Evolutionary conservation across 2,113 vertebrate species (phyloP), one percentile per base, ranked within the genome.

Genomic region (Rissa tridactyla): DNA sequence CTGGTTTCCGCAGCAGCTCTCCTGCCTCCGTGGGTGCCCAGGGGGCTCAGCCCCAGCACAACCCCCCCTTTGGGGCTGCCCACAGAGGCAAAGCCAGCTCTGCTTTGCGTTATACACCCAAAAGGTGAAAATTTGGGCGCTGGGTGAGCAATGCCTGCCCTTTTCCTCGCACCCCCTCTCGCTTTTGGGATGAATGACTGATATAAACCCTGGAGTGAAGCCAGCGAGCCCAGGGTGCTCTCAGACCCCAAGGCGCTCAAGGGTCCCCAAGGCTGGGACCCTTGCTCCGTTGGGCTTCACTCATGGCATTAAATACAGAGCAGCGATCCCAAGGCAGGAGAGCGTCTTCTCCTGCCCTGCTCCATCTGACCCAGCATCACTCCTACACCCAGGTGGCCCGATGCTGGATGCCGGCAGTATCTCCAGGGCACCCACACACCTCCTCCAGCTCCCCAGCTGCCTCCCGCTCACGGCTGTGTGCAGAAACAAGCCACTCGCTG

Each of bases 361-460:
- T 69, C 52, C 61, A 0, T 2, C 54, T 2, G 13, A 34, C 20
- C 40, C 15, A 1, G 18, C 30, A 11, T 4, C 75, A 30, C 20
- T 0, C 14, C 46, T 38, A 15, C 9, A 4, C 11, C 10, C 1
- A 2, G 9, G 2, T 12, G 44, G 19, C 69, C 21, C 0, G 42
- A 9, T 11, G 1, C 6, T 3, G 16, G 79, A 7, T 21, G 21
- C 77, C 4, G 1, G 14, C 73, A 72, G 42, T 76, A 42, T 5
- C 52, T n/a, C 47, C 77, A 18, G 40, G 64, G 22, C 38, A 69
- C 69, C 26, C 69, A 29, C 34, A 0, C 7, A 25, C n/a, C 42
- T 91, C 54, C 92, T 77, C n/a, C 69, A 29, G 40, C 86, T 72
- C 54, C 17, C 69, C 47, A 3, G 1, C 32, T 40, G 12, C 55